Evolutionary conservation across 2,797 vertebrate species (phyloP).

Genomic region (Streptopelia turtur): DNA sequence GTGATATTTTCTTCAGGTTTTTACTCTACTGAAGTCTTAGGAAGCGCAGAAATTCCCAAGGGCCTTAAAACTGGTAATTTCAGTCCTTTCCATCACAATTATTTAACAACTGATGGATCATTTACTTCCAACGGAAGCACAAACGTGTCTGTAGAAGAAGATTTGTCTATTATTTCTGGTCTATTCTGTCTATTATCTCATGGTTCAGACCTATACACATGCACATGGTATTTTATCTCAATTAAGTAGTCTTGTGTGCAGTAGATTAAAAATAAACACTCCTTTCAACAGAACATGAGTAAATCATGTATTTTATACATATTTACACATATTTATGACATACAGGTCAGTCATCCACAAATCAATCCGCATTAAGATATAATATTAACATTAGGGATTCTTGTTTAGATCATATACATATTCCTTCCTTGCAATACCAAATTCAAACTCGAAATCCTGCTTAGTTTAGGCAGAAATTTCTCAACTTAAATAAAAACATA

Average conservation of each 20-base stretch:
- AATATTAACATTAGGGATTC: not conserved
- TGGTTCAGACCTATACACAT: not conserved
- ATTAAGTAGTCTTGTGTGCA: not conserved
- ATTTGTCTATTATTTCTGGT: not conserved
- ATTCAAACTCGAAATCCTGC: not conserved
- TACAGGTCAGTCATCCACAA: not conserved
- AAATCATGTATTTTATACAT: not conserved
- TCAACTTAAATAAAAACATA: not conserved
- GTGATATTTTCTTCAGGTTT: not conserved
- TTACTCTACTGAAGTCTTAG: not conserved
- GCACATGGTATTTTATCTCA: not conserved
- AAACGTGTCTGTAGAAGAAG: not conserved
- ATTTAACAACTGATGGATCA: not conserved
- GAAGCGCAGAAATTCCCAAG: not conserved
- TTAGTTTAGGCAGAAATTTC: not conserved
- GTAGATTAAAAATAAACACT: not conserved
- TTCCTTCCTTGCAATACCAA: not conserved
- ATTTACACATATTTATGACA: not conserved
- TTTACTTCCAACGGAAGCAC: not conserved
- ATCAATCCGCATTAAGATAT: not conserved
- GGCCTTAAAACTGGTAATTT: not conserved
- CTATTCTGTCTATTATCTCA: too few species aligned
- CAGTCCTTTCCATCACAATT: not conserved
- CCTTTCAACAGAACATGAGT: not conserved
- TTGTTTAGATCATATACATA: not conserved